These are phyloP conservation scores for Proctacanthus coquilletti DNA, from an alignment of 1,140 invertebrate species.

Conservation along the genomic window DNA sequence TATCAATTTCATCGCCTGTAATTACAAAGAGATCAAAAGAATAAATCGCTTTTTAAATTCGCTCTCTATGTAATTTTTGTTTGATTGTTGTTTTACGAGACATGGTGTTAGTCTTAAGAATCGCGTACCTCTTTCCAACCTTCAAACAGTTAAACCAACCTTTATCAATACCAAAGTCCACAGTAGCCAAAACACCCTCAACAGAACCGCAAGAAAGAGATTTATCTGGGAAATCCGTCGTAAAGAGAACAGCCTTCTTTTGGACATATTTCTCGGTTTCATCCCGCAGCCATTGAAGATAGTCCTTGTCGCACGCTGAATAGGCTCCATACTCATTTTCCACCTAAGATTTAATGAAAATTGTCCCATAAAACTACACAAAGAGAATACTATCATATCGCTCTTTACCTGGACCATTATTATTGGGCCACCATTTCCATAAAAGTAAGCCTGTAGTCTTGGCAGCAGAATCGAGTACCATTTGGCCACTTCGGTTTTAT, in stretches of 20 bases:
- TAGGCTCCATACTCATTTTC: constrained; percentile 75
- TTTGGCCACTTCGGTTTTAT: constrained; percentile 36
- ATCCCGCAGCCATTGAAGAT: constrained; percentile 39
- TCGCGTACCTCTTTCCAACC: no score
- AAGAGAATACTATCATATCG: background rate
- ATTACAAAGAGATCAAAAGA: no score
- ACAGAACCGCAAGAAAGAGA: constrained; percentile 43
- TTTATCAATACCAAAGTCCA: constrained; percentile 46
- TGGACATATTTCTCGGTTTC: constrained; percentile 38
- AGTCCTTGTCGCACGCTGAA: constrained; percentile 46
- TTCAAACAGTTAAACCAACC: no score
- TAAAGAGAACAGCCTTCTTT: constrained; percentile 48
- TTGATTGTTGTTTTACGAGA: no score
- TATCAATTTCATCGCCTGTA: background rate
- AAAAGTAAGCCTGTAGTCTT: constrained; percentile 38
- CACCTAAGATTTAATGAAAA: background rate
- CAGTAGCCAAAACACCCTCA: constrained; percentile 44
- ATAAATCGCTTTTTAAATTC: no score
- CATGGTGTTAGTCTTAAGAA: no score
- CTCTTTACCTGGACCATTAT: constrained; percentile 51
- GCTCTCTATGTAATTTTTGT: no score
- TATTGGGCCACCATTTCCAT: constrained; percentile 58
- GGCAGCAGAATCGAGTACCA: constrained; percentile 42
- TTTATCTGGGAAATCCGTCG: constrained; percentile 42
- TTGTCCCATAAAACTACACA: background rate